A percentile compares a stretch with the other conserved stretches of the same genome.
Conservation (phyloP, 2,113 vertebrate genomes). For the Cheilinus undulatus region DNA sequence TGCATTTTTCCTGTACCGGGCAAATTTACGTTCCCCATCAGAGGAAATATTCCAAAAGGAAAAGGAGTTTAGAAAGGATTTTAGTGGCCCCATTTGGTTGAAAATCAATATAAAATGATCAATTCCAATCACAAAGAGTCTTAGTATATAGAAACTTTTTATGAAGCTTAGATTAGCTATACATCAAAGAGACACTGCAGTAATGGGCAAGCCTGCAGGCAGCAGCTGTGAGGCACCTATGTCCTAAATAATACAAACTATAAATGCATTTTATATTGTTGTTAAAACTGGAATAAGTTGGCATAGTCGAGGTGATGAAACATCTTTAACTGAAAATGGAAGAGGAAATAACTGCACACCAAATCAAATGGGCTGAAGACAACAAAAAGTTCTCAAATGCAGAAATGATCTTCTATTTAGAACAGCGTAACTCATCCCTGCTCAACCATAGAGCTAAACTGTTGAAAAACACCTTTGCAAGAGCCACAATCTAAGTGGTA, state of each 20-base stretch:
- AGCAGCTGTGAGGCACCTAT: neutral
- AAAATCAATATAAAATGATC: neutral
- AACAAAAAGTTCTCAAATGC: too few relatives aligned
- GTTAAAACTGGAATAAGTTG: neutral
- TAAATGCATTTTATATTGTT: neutral
- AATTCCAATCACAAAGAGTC: neutral
- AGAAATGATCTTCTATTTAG: too few relatives aligned
- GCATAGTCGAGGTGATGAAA: too few relatives aligned
- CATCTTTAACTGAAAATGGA: too few relatives aligned
- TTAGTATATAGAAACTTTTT: neutral
- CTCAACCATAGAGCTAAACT: too few relatives aligned
- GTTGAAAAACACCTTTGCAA: too few relatives aligned
- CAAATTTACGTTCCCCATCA: neutral
- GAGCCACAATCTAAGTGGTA: too few relatives aligned
- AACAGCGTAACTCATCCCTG: too few relatives aligned
- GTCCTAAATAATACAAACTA: neutral
- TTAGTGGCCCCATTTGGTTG: neutral
- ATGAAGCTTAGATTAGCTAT: neutral
- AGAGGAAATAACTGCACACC: too few relatives aligned
- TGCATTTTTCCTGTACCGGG: too few relatives aligned
- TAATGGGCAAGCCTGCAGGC: neutral
- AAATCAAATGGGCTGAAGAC: too few relatives aligned
- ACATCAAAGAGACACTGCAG: neutral
- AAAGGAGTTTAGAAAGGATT: neutral
- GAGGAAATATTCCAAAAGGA: neutral